Percentiles rank a stretch among this genome's conserved stretches.
phyloP scores from a whole-genome alignment of 2,888 invertebrate species.

The Leptarthrus brevirostris region DNA sequence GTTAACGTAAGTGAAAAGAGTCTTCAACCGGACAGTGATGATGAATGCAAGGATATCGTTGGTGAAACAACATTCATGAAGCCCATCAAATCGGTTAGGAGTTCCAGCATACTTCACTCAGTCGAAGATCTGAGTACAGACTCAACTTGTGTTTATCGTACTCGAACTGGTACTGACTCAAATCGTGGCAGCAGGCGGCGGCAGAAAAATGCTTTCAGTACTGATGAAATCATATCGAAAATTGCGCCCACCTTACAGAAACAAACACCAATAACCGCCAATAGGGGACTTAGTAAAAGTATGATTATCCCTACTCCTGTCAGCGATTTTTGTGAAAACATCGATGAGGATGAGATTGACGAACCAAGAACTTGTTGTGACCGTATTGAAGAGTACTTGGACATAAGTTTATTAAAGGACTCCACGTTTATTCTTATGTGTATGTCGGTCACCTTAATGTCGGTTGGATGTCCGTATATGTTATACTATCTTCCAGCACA shows the following conservation, averaged over 20 bases:
- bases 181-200: slow-evolving; percentile 66
- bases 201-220: slow-evolving; percentile 63
- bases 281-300: slow-evolving; percentile 66
- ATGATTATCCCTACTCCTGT: slow-evolving; percentile 68
- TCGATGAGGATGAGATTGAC: slow-evolving; percentile 61
- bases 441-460: slow-evolving; percentile 79
- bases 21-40: slow-evolving; percentile 65
- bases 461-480: slow-evolving; percentile 81
- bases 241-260: slow-evolving; percentile 62
- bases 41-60: slow-evolving; percentile 71
- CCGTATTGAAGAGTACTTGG: slow-evolving; percentile 71
- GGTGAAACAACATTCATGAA: slow-evolving; percentile 70
- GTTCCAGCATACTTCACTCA: slow-evolving; percentile 78
- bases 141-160: slow-evolving; percentile 79
- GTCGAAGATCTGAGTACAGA: slow-evolving; percentile 81
- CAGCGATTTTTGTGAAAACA: slow-evolving; percentile 63
- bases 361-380: slow-evolving; percentile 65
- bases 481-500: slow-evolving; percentile 81
- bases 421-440: slow-evolving; percentile 78
- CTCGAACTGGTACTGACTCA: slow-evolving; percentile 64
- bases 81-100: slow-evolving; percentile 74
- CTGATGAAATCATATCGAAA: slow-evolving; percentile 66
- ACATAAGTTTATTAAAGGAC: slow-evolving; percentile 75
- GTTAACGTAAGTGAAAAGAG: slow-evolving; percentile 57
- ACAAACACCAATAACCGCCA: slow-evolving; percentile 62